A percentile compares a stretch with the other conserved stretches of the same genome.
Conservation (phyloP, 1,140 invertebrate species). For the Cardiocondyla obscurior region DNA sequence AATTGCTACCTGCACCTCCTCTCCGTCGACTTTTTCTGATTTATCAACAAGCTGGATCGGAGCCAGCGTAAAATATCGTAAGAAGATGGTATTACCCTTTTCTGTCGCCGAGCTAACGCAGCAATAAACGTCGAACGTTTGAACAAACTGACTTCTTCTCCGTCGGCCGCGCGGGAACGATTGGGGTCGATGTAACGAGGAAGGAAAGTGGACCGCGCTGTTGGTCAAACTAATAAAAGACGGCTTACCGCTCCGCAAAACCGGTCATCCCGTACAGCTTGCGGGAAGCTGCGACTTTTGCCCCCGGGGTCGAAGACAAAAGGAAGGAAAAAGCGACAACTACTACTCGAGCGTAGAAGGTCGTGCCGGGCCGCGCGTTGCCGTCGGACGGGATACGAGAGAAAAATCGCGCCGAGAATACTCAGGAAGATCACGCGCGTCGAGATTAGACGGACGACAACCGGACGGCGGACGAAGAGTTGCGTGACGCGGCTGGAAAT, state of each 20-base stretch:
- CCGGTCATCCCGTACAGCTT: conserved; percentile 36
- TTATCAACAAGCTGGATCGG: conserved; percentile 32
- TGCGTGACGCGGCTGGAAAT: not conserved
- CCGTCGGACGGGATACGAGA: not conserved
- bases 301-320: not conserved
- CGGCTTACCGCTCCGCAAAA: conserved; percentile 50
- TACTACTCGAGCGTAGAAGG: conserved; percentile 1
- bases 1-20: conserved; percentile 45
- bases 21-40: conserved; percentile 34
- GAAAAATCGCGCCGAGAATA: conserved; percentile 60
- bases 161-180: conserved; percentile 9
- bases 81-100: not conserved
- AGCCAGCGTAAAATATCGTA: conserved; percentile 23
- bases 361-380: not conserved
- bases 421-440: conserved; percentile 66
- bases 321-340: not conserved
- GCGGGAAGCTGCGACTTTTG: conserved; percentile 45
- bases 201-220: conserved; percentile 31
- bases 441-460: conserved; percentile 30
- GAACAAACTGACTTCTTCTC: not conserved
- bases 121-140: conserved; percentile 4
- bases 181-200: not conserved
- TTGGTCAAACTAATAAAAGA: conserved; percentile 71
- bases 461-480: conserved; percentile 31
- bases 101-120: not conserved